phyloP scores from a whole-genome alignment of 2,113 vertebrate genomes.

The Bos javanicus region DNA sequence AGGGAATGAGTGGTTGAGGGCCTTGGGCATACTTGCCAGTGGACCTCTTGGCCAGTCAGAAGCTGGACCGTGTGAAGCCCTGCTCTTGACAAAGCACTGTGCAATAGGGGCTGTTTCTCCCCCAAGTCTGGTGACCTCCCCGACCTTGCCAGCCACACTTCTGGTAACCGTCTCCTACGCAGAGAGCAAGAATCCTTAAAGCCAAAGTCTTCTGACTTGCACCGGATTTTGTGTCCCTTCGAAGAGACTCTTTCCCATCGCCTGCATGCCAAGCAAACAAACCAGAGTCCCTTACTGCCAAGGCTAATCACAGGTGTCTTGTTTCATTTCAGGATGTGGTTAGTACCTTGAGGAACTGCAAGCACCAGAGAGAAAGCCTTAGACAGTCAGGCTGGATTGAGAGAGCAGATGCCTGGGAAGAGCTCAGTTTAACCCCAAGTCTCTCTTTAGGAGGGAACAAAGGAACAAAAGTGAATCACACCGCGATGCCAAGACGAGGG shows the following conservation, averaged over 20 bases:
- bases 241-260: neutral
- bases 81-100: neutral
- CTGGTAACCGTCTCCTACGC: neutral
- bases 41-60: neutral
- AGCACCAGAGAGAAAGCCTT: conserved; percentile 38
- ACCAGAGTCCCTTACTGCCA: conserved; percentile 48
- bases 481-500: neutral
- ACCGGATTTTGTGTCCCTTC: neutral
- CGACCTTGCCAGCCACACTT: neutral
- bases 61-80: neutral
- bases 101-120: neutral
- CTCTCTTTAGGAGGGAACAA: neutral
- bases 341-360: conserved; percentile 39
- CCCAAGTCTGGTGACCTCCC: neutral
- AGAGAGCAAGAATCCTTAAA: neutral
- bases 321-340: conserved; percentile 66
- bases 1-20: neutral
- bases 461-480: neutral
- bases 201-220: neutral
- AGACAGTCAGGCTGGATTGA: conserved; percentile 49
- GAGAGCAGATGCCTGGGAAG: conserved; percentile 38
- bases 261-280: neutral
- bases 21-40: too few relatives aligned
- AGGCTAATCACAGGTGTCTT: conserved; percentile 72
- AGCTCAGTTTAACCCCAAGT: neutral